Percentiles rank a stretch among this genome's conserved stretches.
Conservation (phyloP, 1,140 invertebrate genomes). For the Apis laboriosa region DNA sequence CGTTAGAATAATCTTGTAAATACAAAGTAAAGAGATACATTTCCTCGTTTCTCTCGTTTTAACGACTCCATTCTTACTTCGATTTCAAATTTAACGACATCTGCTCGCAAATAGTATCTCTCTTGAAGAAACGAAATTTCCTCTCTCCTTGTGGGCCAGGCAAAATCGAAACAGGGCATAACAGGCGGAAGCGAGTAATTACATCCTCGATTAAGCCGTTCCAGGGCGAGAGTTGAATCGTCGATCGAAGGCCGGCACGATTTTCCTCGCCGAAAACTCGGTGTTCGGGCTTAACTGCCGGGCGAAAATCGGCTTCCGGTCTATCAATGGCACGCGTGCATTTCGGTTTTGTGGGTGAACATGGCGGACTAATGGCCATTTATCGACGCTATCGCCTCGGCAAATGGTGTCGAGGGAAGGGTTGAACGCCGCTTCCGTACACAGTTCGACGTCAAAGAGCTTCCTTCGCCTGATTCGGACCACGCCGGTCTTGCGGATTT, state of each 20-base stretch:
- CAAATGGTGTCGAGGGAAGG: slow-evolving; percentile 29
- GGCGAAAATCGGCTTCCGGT: slow-evolving; percentile 42
- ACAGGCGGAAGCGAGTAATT: neutral
- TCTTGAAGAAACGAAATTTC: too few species aligned
- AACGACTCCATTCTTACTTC: too few species aligned
- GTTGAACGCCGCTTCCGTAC: slow-evolving; percentile 41
- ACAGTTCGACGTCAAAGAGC: slow-evolving; percentile 44
- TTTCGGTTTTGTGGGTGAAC: slow-evolving; percentile 46
- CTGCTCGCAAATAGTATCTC: too few species aligned
- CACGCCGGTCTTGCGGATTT: slow-evolving; percentile 44
- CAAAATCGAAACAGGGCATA: neutral
- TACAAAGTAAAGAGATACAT: too few species aligned
- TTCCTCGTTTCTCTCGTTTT: too few species aligned
- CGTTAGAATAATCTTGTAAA: too few species aligned
- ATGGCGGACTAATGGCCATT: slow-evolving; percentile 50
- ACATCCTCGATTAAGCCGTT: neutral
- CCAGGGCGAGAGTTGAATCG: neutral
- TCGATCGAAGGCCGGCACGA: neutral
- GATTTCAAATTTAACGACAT: too few species aligned
- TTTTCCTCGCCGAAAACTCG: slow-evolving; percentile 28
- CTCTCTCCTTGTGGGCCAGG: too few species aligned
- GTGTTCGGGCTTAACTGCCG: slow-evolving; percentile 30
- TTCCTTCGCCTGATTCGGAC: slow-evolving; percentile 36
- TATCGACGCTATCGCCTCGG: slow-evolving; percentile 44
- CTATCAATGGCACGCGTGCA: slow-evolving; percentile 51